Percentiles rank a stretch among this genome's conserved stretches.
Conservation (phyloP, 2,113 vertebrate species). For the Zootoca vivipara region DNA sequence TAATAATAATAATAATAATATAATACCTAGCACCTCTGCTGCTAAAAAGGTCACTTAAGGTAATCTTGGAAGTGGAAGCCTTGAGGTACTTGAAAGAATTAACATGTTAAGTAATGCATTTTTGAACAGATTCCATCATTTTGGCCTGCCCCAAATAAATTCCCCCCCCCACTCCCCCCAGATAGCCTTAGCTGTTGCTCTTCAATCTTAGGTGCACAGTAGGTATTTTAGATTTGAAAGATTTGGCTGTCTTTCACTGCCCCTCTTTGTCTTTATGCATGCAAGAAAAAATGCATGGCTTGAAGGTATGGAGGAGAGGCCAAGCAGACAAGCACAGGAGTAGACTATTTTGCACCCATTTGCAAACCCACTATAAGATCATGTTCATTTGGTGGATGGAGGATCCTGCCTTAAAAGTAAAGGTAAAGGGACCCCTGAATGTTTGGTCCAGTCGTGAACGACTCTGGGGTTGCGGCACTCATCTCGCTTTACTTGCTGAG, state of each 20-base stretch:
- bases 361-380: background rate
- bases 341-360: background rate
- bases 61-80: conserved; percentile 12
- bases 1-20: background rate
- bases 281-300: background rate
- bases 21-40: background rate
- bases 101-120: conserved; percentile 9
- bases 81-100: background rate
- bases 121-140: background rate
- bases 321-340: background rate
- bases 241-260: background rate
- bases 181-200: background rate
- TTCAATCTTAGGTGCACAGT: background rate
- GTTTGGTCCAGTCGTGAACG: too few species aligned
- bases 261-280: background rate
- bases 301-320: background rate
- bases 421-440: too few species aligned
- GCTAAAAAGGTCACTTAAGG: conserved; percentile 23
- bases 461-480: too few species aligned
- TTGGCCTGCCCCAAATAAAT: background rate
- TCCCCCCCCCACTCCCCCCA: background rate
- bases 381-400: background rate
- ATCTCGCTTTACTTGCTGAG: too few species aligned
- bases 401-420: background rate
- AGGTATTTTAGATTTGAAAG: background rate